Evolutionary conservation across 2,113 vertebrate genomes (phyloP), one percentile per base, ranked within the genome.

Genomic region (Podarcis cretensis): DNA sequence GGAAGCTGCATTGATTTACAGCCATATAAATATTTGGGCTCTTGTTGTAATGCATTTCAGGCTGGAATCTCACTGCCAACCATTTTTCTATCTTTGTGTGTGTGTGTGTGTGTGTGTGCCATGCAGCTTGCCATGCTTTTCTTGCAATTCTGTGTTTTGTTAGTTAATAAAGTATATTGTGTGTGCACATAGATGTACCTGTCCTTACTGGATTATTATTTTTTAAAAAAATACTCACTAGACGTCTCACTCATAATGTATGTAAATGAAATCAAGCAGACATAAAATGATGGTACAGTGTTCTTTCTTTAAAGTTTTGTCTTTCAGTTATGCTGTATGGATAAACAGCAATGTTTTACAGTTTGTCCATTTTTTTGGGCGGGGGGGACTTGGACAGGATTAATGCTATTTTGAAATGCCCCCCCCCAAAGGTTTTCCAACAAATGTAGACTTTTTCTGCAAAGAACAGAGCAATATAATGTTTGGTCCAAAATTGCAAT

Each of bases 41-140:
- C 65, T 93, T 86, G 48, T 93, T 85, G 74, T 94, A 95, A 96
- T 95, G 86, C 90, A 87, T 94, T 93, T 94, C 92, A 95, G 87
- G 82, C 10, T 94, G 90, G 87, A 94, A 93, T 95, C 91, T 91
- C 89, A 59, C 81, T 85, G 43, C 87, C 82, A 65, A 92, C 87
- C 93, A 92, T 87, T 89, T 76, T 23, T 25, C 20, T 54, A 83
- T 59, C 90, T 91, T 83, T 86, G n/a, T n/a, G n/a, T 94, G 48
- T 14, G 37, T 12, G 35, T 37, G 35, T 37, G 35, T 37, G 35
- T 37, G 35, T 37, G 35, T 54, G 37, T 81, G 78, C 23, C 48
- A 73, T 73, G 25, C 21, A 9, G n/a, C 35, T 82, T 82, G 32
- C 27, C 63, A 76, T 59, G 88, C 30, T 90, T 91, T 90, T 83